These are phyloP conservation scores for Petrocephalus schoutedeni DNA, from an alignment of 2,797 vertebrate genomes.

Conservation along the genomic window DNA sequence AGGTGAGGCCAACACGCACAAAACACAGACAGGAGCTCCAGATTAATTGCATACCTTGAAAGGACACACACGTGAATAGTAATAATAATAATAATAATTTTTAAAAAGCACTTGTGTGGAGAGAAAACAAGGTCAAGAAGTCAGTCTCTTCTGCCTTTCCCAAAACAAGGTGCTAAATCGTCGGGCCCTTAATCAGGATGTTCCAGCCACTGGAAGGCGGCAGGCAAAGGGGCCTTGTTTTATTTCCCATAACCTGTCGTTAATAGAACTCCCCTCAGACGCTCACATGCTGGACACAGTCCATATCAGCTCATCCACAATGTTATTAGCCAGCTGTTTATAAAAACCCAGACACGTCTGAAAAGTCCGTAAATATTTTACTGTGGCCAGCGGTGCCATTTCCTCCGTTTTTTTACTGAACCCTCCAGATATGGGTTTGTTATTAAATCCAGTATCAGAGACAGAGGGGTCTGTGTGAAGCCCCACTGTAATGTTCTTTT, in stretches of 20 bases:
- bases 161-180: constrained; percentile 12
- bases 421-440: constrained; percentile 5
- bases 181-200: neutral
- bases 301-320: constrained; percentile 15
- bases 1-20: neutral
- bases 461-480: neutral
- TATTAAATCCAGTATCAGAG: constrained; percentile 14
- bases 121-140: constrained; percentile 15
- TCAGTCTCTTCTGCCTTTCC: neutral
- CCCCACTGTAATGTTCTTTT: neutral
- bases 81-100: neutral
- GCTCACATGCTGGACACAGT: neutral
- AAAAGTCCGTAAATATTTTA: constrained; percentile 20
- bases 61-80: neutral
- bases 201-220: neutral
- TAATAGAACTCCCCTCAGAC: neutral
- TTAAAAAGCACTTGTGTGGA: neutral
- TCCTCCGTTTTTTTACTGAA: neutral
- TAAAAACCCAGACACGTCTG: constrained; percentile 18
- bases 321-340: constrained; percentile 12
- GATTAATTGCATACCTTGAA: neutral
- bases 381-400: neutral
- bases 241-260: neutral
- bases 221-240: neutral
- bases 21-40: neutral